Base-by-base conservation (phyloP, 2,797 vertebrate species). In the Psittacula echo region DNA sequence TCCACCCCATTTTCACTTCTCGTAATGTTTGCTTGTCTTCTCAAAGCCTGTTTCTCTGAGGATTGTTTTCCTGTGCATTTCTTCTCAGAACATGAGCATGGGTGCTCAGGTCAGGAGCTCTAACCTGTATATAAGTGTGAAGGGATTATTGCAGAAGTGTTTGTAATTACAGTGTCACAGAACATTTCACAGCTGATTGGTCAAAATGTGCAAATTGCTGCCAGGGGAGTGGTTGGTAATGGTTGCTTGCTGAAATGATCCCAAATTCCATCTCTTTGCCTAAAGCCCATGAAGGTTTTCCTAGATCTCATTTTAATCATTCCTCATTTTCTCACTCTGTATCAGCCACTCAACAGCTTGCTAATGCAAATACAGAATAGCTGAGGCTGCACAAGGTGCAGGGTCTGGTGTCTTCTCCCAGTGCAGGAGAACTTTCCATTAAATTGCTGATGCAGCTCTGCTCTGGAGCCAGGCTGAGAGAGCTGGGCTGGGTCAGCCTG, bases 101-200 rank as follows among this genome's bases (percentile, higher is more conserved):
- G 3, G 20, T 39, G 68, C 58, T 66, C 19, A 21, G 83, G 45
- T 71, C 83, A 41, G 89, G 62, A 68, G 0, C 60, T 64, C 74
- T 45, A 32, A 61, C 67, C 81, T 51, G 15, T 41, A 8, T 22
- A 16, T 27, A 37, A 32, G 32, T 61, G 61, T 66, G 20, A 34
- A 87, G 61, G 72, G 85, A n/a, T 77, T 6, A 19, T 26, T 72
- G 53, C 65, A 12, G 7, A 27, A 73, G 41, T 32, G 81, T 26
- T 81, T 89, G 95, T 67, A 30, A 72, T 87, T 68, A 34, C 80
- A 39, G 44, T 56, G 68, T 60, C 82, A 58, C 81, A 42, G 89
- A 83, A 30, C 73, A 47, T 86, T 91, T 85, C 93, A 65, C 91
- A 89, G 89, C 81, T 82, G 84, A 83, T 92, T 58, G 84, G 62